Base-by-base conservation (phyloP, 2,888 invertebrate genomes). In the Cataglyphis albicans region DNA sequence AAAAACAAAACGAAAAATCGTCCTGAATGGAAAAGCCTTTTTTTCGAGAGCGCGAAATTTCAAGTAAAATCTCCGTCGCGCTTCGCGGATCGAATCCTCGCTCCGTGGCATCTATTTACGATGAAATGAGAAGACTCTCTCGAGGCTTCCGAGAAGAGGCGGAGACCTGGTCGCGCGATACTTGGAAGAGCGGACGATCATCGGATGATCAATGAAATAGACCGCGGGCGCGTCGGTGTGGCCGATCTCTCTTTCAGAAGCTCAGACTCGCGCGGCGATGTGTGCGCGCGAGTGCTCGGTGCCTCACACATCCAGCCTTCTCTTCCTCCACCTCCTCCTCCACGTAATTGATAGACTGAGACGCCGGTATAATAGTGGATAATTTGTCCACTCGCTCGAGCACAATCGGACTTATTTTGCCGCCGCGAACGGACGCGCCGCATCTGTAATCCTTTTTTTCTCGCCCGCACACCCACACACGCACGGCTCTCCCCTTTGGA, bases 401-500 rank as follows among this genome's bases (percentile, higher is more conserved):
- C 93, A 94, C 94, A 94, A 94, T 93, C 93, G 90, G 93, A 93
- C 94, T 94, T 94, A 94, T 94, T 52, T 52, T 94, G 93, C 94
- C 92, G 93, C 92, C 65, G 78, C 78, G 93, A 93, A 93, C 94
- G 94, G 94, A 94, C 93, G 93, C 93, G 92, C 90, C 93, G 93
- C 93, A 93, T 94, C 92, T 91, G 93, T 93, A 93, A 94, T 93
- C 93, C 91, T 94, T 94, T 93, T 92, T 92, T 91, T 61, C 9
- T 59, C 57, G 75, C 73, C 61, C 76, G 75, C 87, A 80, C 85
- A 68, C 87, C 75, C 85, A 21, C 85, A 78, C 80, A 57, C 83
- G 65, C 88, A 67, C 82, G 85, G 81, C 48, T 85, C 90, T 85
- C 86, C 82, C 80, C 87, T 84, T 83, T 89, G 88, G 89, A 91